Base-by-base conservation (phyloP, 2,888 invertebrate genomes). In the Phengaris arion region DNA sequence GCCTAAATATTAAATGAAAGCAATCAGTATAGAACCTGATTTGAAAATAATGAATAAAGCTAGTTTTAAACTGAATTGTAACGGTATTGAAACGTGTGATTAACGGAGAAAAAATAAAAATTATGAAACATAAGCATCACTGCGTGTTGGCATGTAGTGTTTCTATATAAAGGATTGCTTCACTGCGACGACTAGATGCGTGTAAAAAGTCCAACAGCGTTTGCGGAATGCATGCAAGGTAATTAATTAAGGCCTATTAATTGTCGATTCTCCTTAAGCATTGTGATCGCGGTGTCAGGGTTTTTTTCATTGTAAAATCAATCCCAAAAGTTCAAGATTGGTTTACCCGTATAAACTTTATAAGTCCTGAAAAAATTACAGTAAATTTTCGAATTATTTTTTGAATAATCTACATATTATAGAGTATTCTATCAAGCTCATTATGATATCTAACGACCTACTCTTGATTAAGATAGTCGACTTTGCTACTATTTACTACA, bases 241-340 rank as follows among this genome's bases (percentile, higher is more conserved):
- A 89, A 90, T 89, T 90, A 89, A 89, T 89, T 88, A 87, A 87
- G 84, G 85, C 84, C 86, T 87, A 87, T 88, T 87, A 87, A 87
- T 87, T 85, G 86, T 83, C 83, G 83, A 84, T 86, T 87, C 84
- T 82, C 85, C 83, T 84, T 87, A 88, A 83, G 81, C 79, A 84
- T 83, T 83, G 82, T 81, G 79, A 78, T 78, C 79, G 77, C 77
- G 77, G 76, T 55, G 75, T 73, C 74, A 59, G 45, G 76, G 13
- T 72, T 54, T 15, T 22, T 52, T 70, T 51, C 46, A 15, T 52
- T 35, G 35, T 48, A 15, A 9, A 52, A 9, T 70, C 51, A 15
- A 70, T 15, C 70, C 64, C 35, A 35, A 64, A 45, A 52, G 9
- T 8, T 52, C 12, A 52, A 10, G 4, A 10, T 2, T 52, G 52